Percentiles rank a stretch among this genome's conserved stretches.
Conservation (phyloP, 2,113 vertebrate genomes). For the Brachyhypopomus occidentalis region DNA sequence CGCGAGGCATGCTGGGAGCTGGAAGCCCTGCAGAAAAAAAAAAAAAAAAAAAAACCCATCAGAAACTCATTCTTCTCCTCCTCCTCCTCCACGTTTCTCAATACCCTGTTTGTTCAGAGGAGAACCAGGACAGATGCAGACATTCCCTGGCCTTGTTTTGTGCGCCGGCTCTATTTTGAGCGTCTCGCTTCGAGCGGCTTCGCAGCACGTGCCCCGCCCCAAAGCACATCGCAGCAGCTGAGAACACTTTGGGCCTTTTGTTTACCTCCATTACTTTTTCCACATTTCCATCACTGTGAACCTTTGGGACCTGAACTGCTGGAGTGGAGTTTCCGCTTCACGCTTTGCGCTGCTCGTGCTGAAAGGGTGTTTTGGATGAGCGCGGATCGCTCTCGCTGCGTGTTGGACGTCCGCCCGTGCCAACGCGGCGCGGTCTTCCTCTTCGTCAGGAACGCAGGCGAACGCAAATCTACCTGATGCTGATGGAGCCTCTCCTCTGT, state of each 20-base stretch:
- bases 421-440: background rate
- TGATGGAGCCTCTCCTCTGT: too few relatives aligned
- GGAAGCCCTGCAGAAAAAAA: slow-evolving; percentile 26
- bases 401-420: background rate
- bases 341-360: slow-evolving; percentile 22
- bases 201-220: background rate
- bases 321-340: slow-evolving; percentile 28
- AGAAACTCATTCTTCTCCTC: slow-evolving; percentile 16
- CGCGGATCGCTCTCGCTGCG: background rate
- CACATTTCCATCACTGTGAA: slow-evolving; percentile 7
- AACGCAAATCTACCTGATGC: background rate
- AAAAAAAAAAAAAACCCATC: slow-evolving; percentile 22
- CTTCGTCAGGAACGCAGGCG: background rate
- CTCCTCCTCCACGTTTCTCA: slow-evolving; percentile 14
- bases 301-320: background rate
- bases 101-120: slow-evolving; percentile 52
- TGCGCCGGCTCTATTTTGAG: slow-evolving; percentile 44
- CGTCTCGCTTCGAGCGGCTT: background rate
- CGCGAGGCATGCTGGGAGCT: slow-evolving; percentile 8
- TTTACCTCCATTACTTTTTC: slow-evolving; percentile 1
- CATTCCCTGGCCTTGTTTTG: slow-evolving; percentile 22
- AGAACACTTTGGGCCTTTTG: slow-evolving; percentile 28
- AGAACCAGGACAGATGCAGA: slow-evolving; percentile 26
- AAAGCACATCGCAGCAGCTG: background rate
- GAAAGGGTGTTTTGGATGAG: background rate